These are phyloP conservation scores for Coryphaenoides rupestris DNA, from an alignment of 2,113 vertebrate species.

Conservation along the genomic window DNA sequence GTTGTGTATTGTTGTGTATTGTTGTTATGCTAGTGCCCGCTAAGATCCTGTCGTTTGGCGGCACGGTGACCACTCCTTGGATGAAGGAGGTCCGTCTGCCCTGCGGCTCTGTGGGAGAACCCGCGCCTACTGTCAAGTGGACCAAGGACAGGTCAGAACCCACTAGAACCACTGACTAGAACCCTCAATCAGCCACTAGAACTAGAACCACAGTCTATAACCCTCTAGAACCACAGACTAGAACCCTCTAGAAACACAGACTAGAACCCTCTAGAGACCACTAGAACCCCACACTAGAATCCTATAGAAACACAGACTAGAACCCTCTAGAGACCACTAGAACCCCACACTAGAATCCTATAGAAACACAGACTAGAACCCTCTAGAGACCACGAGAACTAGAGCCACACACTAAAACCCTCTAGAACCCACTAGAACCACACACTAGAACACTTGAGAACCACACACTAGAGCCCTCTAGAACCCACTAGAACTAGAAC, in stretches of 20 bases:
- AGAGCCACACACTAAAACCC: too few species aligned
- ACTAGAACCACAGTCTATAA: neutral
- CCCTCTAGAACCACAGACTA: neutral
- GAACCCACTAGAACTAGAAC: neutral
- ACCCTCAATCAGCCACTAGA: neutral
- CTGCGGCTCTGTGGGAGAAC: constrained; percentile 92
- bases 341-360: neutral
- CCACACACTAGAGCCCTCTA: neutral
- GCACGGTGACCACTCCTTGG: constrained; percentile 95
- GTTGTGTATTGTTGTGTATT: neutral
- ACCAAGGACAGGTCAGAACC: constrained; percentile 92
- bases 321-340: too few species aligned
- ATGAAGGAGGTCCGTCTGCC: constrained; percentile 96
- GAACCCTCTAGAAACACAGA: neutral
- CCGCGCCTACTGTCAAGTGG: constrained; percentile 90
- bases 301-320: neutral
- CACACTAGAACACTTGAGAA: constrained; percentile 72
- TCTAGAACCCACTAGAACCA: constrained; percentile 34
- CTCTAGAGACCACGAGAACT: too few species aligned
- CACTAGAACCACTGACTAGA: neutral
- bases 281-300: neutral
- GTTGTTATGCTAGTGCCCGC: constrained; percentile 79
- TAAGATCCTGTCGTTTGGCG: constrained; percentile 96
- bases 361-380: too few species aligned
- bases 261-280: too few species aligned